Base-by-base conservation (phyloP, 2,797 vertebrate genomes). In the Esox lucius region DNA sequence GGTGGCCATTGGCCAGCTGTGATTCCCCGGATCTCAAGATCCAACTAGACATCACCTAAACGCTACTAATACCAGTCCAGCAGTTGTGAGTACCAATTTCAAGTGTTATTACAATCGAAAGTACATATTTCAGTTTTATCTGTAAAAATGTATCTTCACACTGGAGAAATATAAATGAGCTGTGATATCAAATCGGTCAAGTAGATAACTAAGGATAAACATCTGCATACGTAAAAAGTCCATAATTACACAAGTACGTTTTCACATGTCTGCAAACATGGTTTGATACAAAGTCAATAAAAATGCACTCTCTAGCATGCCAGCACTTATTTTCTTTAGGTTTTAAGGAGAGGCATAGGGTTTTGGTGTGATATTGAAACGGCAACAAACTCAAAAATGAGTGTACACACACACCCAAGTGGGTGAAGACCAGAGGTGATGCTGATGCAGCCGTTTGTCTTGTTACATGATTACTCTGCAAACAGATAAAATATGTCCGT, bases 361-460 rank as follows among this genome's bases (percentile, higher is more conserved):
- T 22, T 68, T 24, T 76, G 49, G 33, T 53, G 46, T 28, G 31
- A 67, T 74, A 56, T 24, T 70, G 35, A 68, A 65, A n/a, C 19
- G 11, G 24, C 68, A 26, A 71, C 31, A 66, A 46, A 66, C 28
- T 13, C 51, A 71, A 49, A 71, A 53, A 72, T 56, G 39, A 56
- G 75, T 59, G 64, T 39, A 64, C 51, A n/a, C 24, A 66, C 59
- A 39, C 53, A 26, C 78, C 72, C 39, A 70, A 49, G 65, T 77
- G 59, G 70, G 65, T 19, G 24, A 68, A 75, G 78, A 72, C 75
- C 78, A 24, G 70, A 77, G 66, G 17, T 72, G 65, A 78, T 79
- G 83, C 88, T 86, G 83, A 89, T 74, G 89, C 85, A 83, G 86
- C 83, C 56, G 73, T 85, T 82, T 78, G 75, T 82, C 77, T 81